phyloP scores from a whole-genome alignment of 2,113 vertebrate species.

The Plecotus auritus region DNA sequence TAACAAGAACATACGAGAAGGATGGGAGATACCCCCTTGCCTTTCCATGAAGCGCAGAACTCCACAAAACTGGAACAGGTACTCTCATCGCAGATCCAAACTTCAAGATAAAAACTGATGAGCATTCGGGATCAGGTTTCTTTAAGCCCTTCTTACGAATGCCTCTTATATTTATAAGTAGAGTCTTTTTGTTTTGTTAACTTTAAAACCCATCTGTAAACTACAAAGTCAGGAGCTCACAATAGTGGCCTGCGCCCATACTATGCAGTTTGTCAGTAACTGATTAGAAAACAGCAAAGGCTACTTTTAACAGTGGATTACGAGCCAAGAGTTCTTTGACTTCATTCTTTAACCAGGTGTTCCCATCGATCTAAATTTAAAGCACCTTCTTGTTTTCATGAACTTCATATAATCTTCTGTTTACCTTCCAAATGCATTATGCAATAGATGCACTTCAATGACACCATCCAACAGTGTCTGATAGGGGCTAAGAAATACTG shows the following conservation, averaged over 20 bases:
- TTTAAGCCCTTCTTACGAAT: neutral
- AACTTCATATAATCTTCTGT: neutral
- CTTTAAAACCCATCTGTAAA: conserved; percentile 29
- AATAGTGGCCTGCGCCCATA: neutral
- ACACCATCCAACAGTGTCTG: neutral
- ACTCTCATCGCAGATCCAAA: neutral
- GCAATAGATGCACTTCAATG: conserved; percentile 1
- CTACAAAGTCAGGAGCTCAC: neutral
- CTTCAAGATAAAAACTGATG: neutral
- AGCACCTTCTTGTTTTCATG: neutral
- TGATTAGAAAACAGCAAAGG: neutral
- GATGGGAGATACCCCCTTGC: too few species aligned
- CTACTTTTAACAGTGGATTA: conserved; percentile 7
- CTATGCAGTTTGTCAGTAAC: neutral
- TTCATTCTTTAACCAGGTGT: neutral
- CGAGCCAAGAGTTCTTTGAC: neutral
- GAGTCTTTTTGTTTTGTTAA: neutral
- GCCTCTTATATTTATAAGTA: neutral
- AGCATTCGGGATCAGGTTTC: neutral
- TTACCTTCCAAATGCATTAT: neutral
- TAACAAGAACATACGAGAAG: neutral
- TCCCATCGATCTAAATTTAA: conserved; percentile 5
- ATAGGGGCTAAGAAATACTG: neutral
- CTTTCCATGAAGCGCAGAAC: neutral
- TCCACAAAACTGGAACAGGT: neutral